Percentiles rank a stretch among this genome's conserved stretches.
Evolutionary conservation across 2,797 vertebrate genomes (phyloP).

Genomic region (Passerculus sandwichensis): DNA sequence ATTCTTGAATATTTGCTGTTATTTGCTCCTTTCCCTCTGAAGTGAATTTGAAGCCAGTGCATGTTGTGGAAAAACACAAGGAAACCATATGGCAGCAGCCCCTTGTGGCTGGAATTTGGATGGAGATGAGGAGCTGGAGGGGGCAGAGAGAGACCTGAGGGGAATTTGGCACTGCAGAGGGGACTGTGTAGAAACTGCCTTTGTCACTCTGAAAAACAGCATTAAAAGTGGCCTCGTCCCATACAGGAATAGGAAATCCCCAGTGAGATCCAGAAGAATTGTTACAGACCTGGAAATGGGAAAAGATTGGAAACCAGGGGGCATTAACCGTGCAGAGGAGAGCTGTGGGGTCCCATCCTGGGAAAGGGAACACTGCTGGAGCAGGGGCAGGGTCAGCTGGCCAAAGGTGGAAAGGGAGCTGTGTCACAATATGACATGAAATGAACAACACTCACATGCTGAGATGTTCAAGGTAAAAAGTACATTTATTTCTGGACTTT

Average conservation of each 20-base stretch:
- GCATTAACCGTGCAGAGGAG: background rate
- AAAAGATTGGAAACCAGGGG: fast-evolving
- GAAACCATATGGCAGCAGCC: background rate
- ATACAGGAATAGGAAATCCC: background rate
- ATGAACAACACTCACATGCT: too few species aligned
- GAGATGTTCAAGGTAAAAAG: too few species aligned
- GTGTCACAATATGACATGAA: too few species aligned
- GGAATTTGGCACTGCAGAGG: background rate
- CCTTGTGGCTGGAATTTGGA: background rate
- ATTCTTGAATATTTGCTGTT: background rate
- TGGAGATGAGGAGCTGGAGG: background rate
- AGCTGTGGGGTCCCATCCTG: background rate
- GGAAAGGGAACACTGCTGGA: fast-evolving
- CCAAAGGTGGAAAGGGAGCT: background rate
- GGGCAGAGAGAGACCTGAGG: background rate
- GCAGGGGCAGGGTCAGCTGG: background rate
- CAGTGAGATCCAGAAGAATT: background rate
- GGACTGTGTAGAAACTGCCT: background rate
- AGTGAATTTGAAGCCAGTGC: background rate
- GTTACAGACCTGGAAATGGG: background rate
- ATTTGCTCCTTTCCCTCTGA: background rate
- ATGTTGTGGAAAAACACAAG: background rate
- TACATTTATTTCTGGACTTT: too few species aligned
- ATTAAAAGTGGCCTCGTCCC: background rate
- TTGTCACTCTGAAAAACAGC: background rate